phyloP scores from a whole-genome alignment of 1,140 invertebrate species.

The Eupristina koningsbergeri region DNA sequence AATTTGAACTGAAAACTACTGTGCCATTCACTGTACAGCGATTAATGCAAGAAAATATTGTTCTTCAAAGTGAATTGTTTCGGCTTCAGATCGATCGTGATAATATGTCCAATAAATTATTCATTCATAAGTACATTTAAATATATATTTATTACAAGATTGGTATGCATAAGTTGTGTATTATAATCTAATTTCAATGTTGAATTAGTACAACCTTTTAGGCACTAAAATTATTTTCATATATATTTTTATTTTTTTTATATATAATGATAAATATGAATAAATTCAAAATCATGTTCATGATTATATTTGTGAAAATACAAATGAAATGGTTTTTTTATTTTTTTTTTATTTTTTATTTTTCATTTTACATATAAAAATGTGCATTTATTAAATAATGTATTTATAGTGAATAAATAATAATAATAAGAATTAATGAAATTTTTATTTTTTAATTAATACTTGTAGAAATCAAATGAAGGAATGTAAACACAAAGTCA shows the following conservation, averaged over 20 bases:
- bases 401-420: too few relatives aligned
- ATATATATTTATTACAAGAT: background rate
- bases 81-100: slow-evolving; percentile 37
- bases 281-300: too few relatives aligned
- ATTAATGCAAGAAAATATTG: slow-evolving; percentile 64
- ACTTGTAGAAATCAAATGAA: background rate
- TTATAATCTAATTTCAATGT: too few relatives aligned
- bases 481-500: slow-evolving; percentile 18
- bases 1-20: slow-evolving; percentile 54
- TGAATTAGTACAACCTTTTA: too few relatives aligned
- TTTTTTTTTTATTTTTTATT: too few relatives aligned
- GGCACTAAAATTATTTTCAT: background rate
- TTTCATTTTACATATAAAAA: too few relatives aligned
- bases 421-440: too few relatives aligned
- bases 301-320: too few relatives aligned
- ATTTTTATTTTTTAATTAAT: background rate
- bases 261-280: too few relatives aligned
- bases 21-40: slow-evolving; percentile 55
- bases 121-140: slow-evolving; percentile 44
- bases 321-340: too few relatives aligned
- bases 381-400: too few relatives aligned
- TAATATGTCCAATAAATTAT: slow-evolving; percentile 35
- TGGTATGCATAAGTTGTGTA: background rate
- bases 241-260: background rate
- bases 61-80: slow-evolving; percentile 57